Evolutionary conservation across 2,797 vertebrate genomes (phyloP).

Genomic region (Spinus pinus): DNA sequence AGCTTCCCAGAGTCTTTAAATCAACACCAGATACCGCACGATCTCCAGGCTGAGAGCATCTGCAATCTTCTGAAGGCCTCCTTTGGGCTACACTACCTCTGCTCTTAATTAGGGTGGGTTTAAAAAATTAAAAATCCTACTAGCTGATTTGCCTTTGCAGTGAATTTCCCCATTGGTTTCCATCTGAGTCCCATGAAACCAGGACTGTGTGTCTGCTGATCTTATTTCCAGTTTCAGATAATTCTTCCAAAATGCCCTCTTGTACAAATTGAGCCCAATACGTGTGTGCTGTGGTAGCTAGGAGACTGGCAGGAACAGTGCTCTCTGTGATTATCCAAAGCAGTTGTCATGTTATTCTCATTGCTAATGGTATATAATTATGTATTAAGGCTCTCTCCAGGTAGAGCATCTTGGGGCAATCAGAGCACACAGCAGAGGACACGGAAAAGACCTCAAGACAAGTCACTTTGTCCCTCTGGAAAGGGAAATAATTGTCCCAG

Average conservation of each 20-base stretch:
- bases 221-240: neutral
- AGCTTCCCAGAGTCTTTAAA: neutral
- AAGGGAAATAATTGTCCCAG: constrained; percentile 56
- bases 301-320: constrained; percentile 55
- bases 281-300: constrained; percentile 35
- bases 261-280: neutral
- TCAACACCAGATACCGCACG: neutral
- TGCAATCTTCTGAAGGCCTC: neutral
- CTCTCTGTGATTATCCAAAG: constrained; percentile 41
- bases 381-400: constrained; percentile 53
- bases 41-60: neutral
- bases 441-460: neutral
- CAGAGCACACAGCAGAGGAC: constrained; percentile 17
- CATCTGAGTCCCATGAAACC: neutral
- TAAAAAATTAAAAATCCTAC: neutral
- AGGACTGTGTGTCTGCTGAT: neutral
- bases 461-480: constrained; percentile 35
- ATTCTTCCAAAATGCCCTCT: constrained; percentile 23
- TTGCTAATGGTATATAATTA: constrained; percentile 46
- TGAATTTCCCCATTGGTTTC: neutral
- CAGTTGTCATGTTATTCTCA: constrained; percentile 48
- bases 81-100: neutral
- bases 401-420: constrained; percentile 45
- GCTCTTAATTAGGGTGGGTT: neutral
- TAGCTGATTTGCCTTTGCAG: neutral